Percentiles rank a stretch among this genome's conserved stretches.
Conservation (phyloP, 2,888 invertebrate genomes). For the Portevinia maculata region DNA sequence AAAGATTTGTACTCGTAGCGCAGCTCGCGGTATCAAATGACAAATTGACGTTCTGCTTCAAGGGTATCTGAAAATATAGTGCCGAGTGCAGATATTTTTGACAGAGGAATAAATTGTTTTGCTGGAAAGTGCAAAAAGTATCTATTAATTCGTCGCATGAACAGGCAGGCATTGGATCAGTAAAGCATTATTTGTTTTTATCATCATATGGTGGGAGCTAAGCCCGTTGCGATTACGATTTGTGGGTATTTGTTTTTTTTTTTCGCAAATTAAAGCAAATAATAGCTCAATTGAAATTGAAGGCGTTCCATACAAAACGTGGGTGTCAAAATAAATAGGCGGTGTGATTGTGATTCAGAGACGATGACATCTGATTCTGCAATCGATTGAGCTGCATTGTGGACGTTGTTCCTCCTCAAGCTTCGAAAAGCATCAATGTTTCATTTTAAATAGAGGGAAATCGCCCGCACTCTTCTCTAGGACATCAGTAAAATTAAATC, state of each 20-base stretch:
- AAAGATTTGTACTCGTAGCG: conserved; percentile 35
- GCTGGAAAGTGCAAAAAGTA: conserved; percentile 13
- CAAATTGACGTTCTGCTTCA: conserved; percentile 38
- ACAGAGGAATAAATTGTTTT: conserved; percentile 40
- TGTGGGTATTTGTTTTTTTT: conserved; percentile 1
- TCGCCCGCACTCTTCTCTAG: too few species aligned
- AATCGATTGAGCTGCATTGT: too few species aligned
- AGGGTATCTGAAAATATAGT: conserved; percentile 2
- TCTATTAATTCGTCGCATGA: not conserved
- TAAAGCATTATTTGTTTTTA: too few species aligned
- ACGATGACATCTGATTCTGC: too few species aligned
- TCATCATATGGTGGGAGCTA: too few species aligned
- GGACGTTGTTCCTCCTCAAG: too few species aligned
- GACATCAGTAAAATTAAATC: too few species aligned
- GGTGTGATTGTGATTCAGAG: too few species aligned
- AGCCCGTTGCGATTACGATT: not conserved
- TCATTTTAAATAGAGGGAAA: too few species aligned
- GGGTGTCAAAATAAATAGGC: too few species aligned
- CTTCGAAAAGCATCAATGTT: too few species aligned
- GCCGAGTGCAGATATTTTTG: conserved; percentile 24
- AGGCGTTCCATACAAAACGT: not conserved
- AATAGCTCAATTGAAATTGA: not conserved
- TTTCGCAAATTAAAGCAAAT: not conserved
- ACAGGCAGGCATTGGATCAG: not conserved
- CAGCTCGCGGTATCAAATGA: conserved; percentile 44